Evolutionary conservation across 2,888 invertebrate species (phyloP).

Genomic region (Archips xylosteana): DNA sequence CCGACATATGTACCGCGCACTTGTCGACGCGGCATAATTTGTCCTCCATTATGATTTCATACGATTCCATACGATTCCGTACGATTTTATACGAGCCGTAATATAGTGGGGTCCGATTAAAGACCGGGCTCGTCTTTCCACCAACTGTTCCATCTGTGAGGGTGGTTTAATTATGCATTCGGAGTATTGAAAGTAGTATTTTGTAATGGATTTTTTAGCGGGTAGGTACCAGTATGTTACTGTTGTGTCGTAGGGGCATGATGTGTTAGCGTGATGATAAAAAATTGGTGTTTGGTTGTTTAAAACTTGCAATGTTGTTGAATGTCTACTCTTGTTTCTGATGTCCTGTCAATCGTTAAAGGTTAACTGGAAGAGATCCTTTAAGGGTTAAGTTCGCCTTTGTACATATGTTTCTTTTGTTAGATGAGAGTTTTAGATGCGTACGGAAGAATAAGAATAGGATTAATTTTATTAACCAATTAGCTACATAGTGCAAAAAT

Average conservation of each 20-base stretch:
- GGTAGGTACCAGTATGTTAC: constrained; percentile 52
- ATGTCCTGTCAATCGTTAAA: too few species aligned
- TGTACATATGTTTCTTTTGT: too few species aligned
- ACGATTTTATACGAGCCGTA: constrained; percentile 56
- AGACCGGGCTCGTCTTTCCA: constrained; percentile 80
- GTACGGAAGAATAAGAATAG: too few species aligned
- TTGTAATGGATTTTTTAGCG: constrained; percentile 73
- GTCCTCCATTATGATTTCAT: constrained; percentile 79
- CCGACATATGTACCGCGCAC: constrained; percentile 80
- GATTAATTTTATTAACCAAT: too few species aligned
- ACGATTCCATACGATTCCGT: constrained; percentile 53
- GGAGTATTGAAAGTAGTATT: constrained; percentile 74
- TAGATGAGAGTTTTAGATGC: too few species aligned
- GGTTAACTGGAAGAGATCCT: too few species aligned
- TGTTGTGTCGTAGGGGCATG: constrained; percentile 12
- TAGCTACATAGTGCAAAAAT: too few species aligned
- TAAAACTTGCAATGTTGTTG: too few species aligned
- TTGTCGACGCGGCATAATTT: constrained; percentile 81
- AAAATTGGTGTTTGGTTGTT: not conserved
- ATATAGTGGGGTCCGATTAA: constrained; percentile 79
- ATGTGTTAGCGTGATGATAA: not conserved
- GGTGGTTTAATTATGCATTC: constrained; percentile 79
- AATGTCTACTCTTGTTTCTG: too few species aligned
- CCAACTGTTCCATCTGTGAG: constrained; percentile 74
- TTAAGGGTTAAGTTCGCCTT: too few species aligned